These are phyloP conservation scores for Leptogaster cylindrica DNA, from an alignment of 2,888 invertebrate species.

Conservation along the genomic window DNA sequence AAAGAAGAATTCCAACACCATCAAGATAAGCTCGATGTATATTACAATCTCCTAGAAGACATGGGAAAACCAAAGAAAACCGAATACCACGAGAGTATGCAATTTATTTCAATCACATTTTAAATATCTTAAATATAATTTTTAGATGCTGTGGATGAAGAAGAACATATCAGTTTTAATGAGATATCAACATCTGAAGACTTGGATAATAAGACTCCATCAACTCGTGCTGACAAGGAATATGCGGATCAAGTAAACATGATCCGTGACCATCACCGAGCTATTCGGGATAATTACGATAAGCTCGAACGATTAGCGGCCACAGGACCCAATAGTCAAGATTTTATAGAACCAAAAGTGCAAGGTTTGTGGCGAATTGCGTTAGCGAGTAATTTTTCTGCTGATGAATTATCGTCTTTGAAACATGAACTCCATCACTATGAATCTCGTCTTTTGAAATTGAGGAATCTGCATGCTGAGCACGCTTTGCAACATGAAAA, in stretches of 20 bases:
- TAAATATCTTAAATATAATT: slow-evolving; percentile 18
- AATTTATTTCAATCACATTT: background rate
- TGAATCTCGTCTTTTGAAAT: slow-evolving; percentile 82
- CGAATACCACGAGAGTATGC: slow-evolving; percentile 72
- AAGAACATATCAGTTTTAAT: slow-evolving; percentile 76
- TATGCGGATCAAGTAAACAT: slow-evolving; percentile 73
- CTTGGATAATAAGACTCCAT: slow-evolving; percentile 63
- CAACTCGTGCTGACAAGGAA: slow-evolving; percentile 63
- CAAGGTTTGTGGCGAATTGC: slow-evolving; percentile 88
- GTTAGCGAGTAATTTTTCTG: slow-evolving; percentile 77
- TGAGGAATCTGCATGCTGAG: slow-evolving; percentile 82
- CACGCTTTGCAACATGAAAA: slow-evolving; percentile 75
- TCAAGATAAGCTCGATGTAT: slow-evolving; percentile 91
- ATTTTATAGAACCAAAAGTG: slow-evolving; percentile 91
- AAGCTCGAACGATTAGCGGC: slow-evolving; percentile 75
- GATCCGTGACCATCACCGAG: slow-evolving; percentile 75
- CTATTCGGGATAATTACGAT: slow-evolving; percentile 80
- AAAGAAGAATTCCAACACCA: slow-evolving; percentile 91
- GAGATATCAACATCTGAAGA: slow-evolving; percentile 68
- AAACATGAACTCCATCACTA: slow-evolving; percentile 81
- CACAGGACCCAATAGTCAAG: slow-evolving; percentile 78
- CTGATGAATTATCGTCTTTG: slow-evolving; percentile 81
- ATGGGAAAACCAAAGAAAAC: slow-evolving; percentile 65
- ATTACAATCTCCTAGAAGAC: slow-evolving; percentile 78
- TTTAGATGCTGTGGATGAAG: slow-evolving; percentile 75